These are phyloP conservation scores for Drosophila ohnishii DNA, from an alignment of 1,140 invertebrate species.

Conservation along the genomic window DNA sequence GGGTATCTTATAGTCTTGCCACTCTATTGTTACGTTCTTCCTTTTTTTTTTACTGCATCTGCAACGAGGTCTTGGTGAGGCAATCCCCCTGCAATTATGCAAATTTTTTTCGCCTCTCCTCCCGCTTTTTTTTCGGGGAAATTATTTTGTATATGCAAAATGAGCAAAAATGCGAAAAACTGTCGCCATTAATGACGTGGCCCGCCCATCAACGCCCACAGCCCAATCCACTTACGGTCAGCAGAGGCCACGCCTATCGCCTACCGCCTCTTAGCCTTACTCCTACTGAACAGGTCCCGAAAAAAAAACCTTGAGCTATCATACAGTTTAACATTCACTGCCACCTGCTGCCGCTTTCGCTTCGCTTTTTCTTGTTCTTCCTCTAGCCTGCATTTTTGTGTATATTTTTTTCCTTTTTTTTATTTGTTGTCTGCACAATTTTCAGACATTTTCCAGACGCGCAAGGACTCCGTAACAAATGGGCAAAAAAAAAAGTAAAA, in stretches of 20 bases:
- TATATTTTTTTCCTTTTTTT: slow-evolving; percentile 14
- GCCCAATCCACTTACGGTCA: slow-evolving; percentile 61
- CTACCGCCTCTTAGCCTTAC: slow-evolving; percentile 10
- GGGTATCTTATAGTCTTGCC: slow-evolving; percentile 5
- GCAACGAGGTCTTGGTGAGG: slow-evolving; percentile 5
- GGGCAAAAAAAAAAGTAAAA: slow-evolving; percentile 31
- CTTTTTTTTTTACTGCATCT: slow-evolving; percentile 11
- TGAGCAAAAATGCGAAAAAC: slow-evolving; percentile 55
- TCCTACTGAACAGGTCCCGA: neutral
- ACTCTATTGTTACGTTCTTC: neutral
- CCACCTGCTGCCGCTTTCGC: slow-evolving; percentile 50
- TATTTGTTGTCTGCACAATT: slow-evolving; percentile 73
- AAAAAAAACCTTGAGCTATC: slow-evolving; percentile 45
- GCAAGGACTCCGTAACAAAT: slow-evolving; percentile 59
- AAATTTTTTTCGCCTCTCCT: slow-evolving; percentile 43
- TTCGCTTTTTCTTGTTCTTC: slow-evolving; percentile 21
- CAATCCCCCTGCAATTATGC: slow-evolving; percentile 57
- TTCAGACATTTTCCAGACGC: slow-evolving; percentile 81
- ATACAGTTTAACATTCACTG: slow-evolving; percentile 64
- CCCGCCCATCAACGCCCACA: slow-evolving; percentile 13
- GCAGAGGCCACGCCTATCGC: slow-evolving; percentile 41
- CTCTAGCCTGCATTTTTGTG: slow-evolving; percentile 17
- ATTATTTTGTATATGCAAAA: slow-evolving; percentile 60
- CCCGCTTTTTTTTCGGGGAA: slow-evolving; percentile 34
- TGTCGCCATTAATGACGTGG: slow-evolving; percentile 64